These are phyloP conservation scores for Enhydra lutris DNA, from an alignment of 2,113 vertebrate genomes.

Conservation along the genomic window DNA sequence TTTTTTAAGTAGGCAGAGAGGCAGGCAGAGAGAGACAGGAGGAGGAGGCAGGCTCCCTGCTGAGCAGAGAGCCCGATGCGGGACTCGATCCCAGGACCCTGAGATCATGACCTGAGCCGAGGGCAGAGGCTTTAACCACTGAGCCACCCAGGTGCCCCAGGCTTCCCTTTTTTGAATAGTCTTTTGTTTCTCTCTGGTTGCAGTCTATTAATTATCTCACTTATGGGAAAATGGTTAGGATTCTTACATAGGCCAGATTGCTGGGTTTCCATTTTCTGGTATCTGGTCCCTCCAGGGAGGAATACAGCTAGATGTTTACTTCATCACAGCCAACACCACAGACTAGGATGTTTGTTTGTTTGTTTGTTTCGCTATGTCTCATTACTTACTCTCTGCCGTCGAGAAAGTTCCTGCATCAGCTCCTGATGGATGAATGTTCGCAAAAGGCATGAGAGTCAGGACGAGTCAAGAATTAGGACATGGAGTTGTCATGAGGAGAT, in stretches of 20 bases:
- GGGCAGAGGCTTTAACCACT: too few species aligned
- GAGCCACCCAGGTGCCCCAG: not conserved
- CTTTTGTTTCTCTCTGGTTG: not conserved
- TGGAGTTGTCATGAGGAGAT: not conserved
- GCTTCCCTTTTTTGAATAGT: not conserved
- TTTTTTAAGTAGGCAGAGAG: too few species aligned
- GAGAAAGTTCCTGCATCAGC: not conserved
- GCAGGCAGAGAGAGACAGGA: too few species aligned
- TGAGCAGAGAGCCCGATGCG: too few species aligned
- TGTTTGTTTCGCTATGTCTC: not conserved
- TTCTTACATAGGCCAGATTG: not conserved
- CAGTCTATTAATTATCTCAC: not conserved
- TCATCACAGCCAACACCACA: not conserved
- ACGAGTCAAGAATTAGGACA: not conserved
- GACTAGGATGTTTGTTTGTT: not conserved
- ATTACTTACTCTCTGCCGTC: not conserved
- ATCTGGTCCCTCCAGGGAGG: not conserved
- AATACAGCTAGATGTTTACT: not conserved
- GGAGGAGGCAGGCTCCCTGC: too few species aligned
- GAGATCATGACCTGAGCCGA: too few species aligned
- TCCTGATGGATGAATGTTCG: not conserved
- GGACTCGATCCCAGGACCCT: too few species aligned
- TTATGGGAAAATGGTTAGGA: not conserved
- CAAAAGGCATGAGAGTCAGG: not conserved
- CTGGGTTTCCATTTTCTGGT: not conserved